These are phyloP conservation scores for Trilocha varians DNA, from an alignment of 2,888 invertebrate genomes.

Conservation along the genomic window DNA sequence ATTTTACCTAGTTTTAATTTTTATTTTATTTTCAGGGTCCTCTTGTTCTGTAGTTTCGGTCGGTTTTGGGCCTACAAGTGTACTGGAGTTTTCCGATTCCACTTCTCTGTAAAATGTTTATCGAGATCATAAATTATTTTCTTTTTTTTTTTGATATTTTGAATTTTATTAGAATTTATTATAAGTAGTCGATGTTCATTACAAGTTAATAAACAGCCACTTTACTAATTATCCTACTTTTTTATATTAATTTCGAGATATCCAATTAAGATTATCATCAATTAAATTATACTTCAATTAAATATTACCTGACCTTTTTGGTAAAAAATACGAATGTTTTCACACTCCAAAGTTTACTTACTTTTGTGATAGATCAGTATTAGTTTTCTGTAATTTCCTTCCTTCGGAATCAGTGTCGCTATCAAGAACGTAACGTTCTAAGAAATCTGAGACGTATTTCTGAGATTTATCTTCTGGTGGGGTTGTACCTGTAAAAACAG, in stretches of 20 bases:
- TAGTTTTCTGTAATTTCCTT: constrained; percentile 58
- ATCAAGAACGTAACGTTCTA: constrained; percentile 76
- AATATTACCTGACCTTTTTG: too few relatives aligned
- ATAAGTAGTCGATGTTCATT: too few relatives aligned
- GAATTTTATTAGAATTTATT: too few relatives aligned
- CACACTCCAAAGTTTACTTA: too few relatives aligned
- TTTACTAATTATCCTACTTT: too few relatives aligned
- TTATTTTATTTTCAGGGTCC: constrained; percentile 44
- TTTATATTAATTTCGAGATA: too few relatives aligned
- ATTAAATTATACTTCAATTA: too few relatives aligned
- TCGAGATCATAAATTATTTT: too few relatives aligned
- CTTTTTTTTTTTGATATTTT: too few relatives aligned
- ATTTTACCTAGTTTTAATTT: constrained; percentile 55
- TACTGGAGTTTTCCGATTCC: constrained; percentile 59
- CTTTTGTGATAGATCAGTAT: constrained; percentile 33
- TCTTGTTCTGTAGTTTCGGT: constrained; percentile 37
- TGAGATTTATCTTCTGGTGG: constrained; percentile 64
- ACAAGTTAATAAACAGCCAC: too few relatives aligned
- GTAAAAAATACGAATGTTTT: too few relatives aligned
- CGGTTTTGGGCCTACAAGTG: constrained; percentile 57
- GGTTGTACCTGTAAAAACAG: constrained; percentile 44
- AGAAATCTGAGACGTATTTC: constrained; percentile 66
- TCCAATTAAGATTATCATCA: too few relatives aligned
- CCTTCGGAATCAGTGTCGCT: constrained; percentile 77
- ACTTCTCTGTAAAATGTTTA: constrained; percentile 37